phyloP scores from a whole-genome alignment of 1,140 invertebrate genomes.

The Andrena cerasifolii region DNA sequence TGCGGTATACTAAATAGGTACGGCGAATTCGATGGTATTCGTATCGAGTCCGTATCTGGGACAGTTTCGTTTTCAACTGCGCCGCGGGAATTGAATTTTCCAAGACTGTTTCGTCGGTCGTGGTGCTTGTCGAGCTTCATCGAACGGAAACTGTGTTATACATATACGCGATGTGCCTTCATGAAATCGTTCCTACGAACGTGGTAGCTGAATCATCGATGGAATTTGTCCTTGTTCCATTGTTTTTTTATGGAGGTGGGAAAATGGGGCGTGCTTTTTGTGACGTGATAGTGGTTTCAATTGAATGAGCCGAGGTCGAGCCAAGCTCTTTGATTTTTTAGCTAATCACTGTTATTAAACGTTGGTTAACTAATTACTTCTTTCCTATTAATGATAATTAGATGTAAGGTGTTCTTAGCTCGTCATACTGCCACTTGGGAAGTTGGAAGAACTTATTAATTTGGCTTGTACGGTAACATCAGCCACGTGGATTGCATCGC shows the following conservation, averaged over 20 bases:
- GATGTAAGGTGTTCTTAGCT: too few species aligned
- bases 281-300: too few species aligned
- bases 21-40: not conserved
- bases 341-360: too few species aligned
- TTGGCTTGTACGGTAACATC: not conserved
- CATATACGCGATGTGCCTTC: too few species aligned
- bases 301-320: too few species aligned
- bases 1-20: not conserved
- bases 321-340: too few species aligned
- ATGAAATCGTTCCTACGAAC: too few species aligned
- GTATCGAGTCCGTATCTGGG: not conserved
- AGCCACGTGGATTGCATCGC: not conserved
- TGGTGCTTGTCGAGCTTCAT: not conserved
- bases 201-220: too few species aligned
- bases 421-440: not conserved
- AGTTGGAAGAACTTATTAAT: not conserved
- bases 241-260: too few species aligned
- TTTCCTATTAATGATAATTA: too few species aligned
- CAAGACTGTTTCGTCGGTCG: not conserved
- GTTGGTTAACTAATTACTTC: not conserved
- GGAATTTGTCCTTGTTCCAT: too few species aligned
- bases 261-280: too few species aligned
- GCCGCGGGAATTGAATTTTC: constrained; percentile 9
- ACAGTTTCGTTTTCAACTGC: not conserved
- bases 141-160: not conserved